Evolutionary conservation across 2,888 invertebrate genomes (phyloP).

Genomic region (Didymodactylos carnosus): DNA sequence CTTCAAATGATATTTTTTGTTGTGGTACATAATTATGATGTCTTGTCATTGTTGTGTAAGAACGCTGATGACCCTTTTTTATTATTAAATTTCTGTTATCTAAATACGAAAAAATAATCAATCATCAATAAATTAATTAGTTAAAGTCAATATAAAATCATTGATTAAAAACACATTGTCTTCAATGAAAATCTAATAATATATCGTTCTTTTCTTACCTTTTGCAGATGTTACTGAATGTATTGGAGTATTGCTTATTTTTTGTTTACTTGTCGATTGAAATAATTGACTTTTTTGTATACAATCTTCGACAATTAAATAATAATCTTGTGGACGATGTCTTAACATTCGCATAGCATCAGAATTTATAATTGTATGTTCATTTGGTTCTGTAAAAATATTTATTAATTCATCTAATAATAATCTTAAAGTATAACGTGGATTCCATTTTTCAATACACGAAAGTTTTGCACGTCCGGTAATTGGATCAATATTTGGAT

Average conservation of each 20-base stretch:
- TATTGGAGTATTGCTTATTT: neutral
- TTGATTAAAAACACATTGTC: too few relatives aligned
- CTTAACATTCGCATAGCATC: neutral
- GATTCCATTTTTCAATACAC: neutral
- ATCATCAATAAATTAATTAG: neutral
- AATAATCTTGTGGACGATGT: neutral
- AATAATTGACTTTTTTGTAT: neutral
- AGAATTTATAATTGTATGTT: neutral
- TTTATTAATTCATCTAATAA: neutral
- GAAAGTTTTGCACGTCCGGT: neutral
- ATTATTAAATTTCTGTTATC: too few relatives aligned
- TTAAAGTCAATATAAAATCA: too few relatives aligned
- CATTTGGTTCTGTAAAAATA: neutral
- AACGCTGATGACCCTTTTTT: too few relatives aligned
- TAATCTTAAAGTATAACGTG: neutral
- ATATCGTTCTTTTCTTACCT: neutral
- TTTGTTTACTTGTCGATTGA: neutral
- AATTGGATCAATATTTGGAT: slow-evolving; percentile 1
- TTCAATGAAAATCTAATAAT: neutral
- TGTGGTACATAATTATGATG: neutral
- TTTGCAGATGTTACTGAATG: neutral
- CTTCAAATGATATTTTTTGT: neutral
- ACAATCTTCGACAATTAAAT: neutral
- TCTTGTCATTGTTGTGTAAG: too few relatives aligned
- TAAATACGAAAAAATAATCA: neutral